These are phyloP conservation scores for Diadumene lineata DNA, from an alignment of 92 coral and sea anemone species.

Conservation along the genomic window DNA sequence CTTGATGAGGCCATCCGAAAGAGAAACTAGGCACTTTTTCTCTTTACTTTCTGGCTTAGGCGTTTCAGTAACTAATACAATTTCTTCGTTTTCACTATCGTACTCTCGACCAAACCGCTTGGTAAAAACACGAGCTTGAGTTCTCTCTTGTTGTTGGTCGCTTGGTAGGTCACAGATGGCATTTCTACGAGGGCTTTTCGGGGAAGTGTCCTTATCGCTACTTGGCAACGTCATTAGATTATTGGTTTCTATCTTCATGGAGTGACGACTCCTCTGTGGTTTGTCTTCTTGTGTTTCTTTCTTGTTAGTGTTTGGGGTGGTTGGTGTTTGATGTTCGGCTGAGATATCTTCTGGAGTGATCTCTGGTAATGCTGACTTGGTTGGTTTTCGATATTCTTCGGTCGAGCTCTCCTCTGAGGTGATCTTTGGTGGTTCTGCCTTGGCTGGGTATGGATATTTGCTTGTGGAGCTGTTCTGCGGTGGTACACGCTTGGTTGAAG, in stretches of 20 bases:
- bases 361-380: too few species aligned
- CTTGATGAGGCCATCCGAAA: background rate
- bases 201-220: background rate
- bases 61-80: background rate
- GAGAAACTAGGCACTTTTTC: background rate
- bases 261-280: background rate
- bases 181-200: background rate
- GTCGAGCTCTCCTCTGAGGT: background rate
- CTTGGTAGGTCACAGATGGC: background rate
- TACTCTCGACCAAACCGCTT: background rate
- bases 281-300: background rate
- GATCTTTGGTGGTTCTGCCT: background rate
- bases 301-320: background rate
- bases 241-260: background rate
- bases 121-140: background rate
- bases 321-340: too few species aligned
- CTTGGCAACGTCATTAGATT: background rate
- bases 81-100: background rate
- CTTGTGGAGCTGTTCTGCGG: background rate
- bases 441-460: too few species aligned
- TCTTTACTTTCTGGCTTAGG: background rate
- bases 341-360: too few species aligned
- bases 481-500: too few species aligned
- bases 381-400: background rate
- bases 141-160: background rate